Conservation (phyloP, 92 coral and sea anemone species). For the Phenganax stokvisi region DNA sequence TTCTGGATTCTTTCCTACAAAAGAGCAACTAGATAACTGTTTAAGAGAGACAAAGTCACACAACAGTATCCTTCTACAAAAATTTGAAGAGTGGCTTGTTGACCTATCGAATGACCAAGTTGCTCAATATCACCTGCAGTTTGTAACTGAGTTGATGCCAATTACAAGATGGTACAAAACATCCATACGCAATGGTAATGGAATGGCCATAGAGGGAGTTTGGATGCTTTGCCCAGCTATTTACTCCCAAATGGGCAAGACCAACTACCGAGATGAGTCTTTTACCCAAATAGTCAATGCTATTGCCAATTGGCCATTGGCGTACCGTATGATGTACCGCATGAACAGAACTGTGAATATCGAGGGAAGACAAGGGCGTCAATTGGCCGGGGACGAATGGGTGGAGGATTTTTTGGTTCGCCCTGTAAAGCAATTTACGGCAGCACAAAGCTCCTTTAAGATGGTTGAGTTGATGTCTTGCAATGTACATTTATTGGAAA, state of each 20-base stretch:
- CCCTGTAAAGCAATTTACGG: constrained; percentile 40
- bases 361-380: constrained; percentile 42
- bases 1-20: constrained; percentile 33
- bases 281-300: neutral
- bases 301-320: neutral
- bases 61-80: constrained; percentile 33
- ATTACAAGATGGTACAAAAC: constrained; percentile 47
- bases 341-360: constrained; percentile 26
- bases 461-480: neutral
- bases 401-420: constrained; percentile 45
- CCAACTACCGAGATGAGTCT: neutral
- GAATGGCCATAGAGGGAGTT: constrained; percentile 41
- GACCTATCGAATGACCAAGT: constrained; percentile 6
- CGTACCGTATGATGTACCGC: neutral
- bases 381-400: constrained; percentile 52
- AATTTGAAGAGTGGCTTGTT: constrained; percentile 28
- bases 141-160: constrained; percentile 40
- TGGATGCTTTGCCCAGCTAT: constrained; percentile 1
- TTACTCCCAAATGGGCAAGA: neutral
- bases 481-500: too few relatives aligned
- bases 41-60: neutral
- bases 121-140: constrained; percentile 30
- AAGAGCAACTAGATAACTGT: constrained; percentile 28
- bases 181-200: constrained; percentile 44
- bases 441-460: constrained; percentile 40